A percentile compares a stretch with the other conserved stretches of the same genome.
phyloP scores from a whole-genome alignment of 2,888 invertebrate genomes.

The Drosophila meridionalis region DNA sequence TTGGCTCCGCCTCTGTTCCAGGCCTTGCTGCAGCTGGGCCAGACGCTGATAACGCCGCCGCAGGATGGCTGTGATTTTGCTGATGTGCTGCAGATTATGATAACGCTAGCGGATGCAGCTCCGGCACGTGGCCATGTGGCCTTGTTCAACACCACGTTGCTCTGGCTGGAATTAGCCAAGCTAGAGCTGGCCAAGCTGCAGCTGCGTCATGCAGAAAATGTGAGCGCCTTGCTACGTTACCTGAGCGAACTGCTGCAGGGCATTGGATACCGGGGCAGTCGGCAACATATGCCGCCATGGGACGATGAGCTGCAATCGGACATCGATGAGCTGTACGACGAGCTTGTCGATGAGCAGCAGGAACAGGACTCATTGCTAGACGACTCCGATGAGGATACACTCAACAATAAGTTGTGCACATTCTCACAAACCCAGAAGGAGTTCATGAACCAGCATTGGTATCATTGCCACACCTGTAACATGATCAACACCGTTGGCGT shows the following conservation, averaged over 20 bases:
- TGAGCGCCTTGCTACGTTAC: slow-evolving; percentile 94
- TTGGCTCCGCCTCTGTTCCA: slow-evolving; percentile 87
- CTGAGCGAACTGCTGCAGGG: slow-evolving; percentile 89
- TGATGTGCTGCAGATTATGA: slow-evolving; percentile 91
- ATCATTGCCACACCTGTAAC: slow-evolving; percentile 99
- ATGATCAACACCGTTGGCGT: slow-evolving; percentile 99
- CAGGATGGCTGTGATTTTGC: slow-evolving; percentile 91
- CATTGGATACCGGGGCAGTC: slow-evolving; percentile 84
- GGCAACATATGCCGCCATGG: slow-evolving; percentile 90
- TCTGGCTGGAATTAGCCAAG: slow-evolving; percentile 92
- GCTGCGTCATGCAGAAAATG: slow-evolving; percentile 87
- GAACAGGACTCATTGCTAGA: slow-evolving; percentile 97
- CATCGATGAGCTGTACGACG: slow-evolving; percentile 93
- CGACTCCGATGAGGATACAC: slow-evolving; percentile 85
- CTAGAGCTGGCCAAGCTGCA: slow-evolving; percentile 78
- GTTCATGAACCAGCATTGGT: slow-evolving; percentile 99
- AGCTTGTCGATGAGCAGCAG: slow-evolving; percentile 94
- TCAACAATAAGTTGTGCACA: slow-evolving; percentile 92
- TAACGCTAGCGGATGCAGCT: slow-evolving; percentile 93
- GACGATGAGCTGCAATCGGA: slow-evolving; percentile 91
- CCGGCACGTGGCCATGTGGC: slow-evolving; percentile 90
- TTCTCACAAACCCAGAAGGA: slow-evolving; percentile 98
- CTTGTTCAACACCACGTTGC: slow-evolving; percentile 91
- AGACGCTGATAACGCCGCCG: slow-evolving; percentile 88
- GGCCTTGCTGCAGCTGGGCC: slow-evolving; percentile 91